These are phyloP conservation scores for Tachina grossa DNA, from an alignment of 2,888 invertebrate genomes.

Conservation along the genomic window DNA sequence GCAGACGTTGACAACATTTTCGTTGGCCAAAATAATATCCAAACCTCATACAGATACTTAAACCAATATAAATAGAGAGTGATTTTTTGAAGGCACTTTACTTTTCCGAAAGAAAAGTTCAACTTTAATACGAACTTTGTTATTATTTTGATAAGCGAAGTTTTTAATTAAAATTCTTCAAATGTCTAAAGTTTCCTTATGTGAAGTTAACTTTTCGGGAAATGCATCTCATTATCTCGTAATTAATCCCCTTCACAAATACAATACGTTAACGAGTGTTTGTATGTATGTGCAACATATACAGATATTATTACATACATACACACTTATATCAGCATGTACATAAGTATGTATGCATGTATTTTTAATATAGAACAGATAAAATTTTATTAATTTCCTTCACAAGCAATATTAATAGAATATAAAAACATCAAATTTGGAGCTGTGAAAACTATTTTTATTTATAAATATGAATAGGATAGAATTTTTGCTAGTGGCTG, in stretches of 20 bases:
- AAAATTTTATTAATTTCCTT: slow-evolving; percentile 1
- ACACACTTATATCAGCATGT: background rate
- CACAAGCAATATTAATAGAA: background rate
- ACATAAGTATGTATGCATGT: background rate
- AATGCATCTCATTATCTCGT: background rate
- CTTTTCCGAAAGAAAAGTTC: background rate
- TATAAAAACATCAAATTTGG: slow-evolving; percentile 11
- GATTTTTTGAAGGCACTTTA: background rate
- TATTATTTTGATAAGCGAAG: too few species aligned
- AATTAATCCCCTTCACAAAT: background rate
- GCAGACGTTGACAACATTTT: slow-evolving; percentile 46
- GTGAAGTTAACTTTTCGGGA: too few species aligned
- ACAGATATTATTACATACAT: background rate
- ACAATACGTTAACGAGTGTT: background rate
- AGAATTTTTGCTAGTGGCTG: slow-evolving; percentile 11
- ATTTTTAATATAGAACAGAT: slow-evolving; percentile 43
- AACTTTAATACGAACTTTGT: background rate
- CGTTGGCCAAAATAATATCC: slow-evolving; percentile 54
- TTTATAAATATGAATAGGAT: slow-evolving; percentile 8
- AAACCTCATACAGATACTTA: background rate
- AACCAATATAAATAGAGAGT: background rate
- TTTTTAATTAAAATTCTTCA: too few species aligned
- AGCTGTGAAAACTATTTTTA: slow-evolving; percentile 43
- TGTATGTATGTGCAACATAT: background rate
- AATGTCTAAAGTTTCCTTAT: too few species aligned